Evolutionary conservation across 2,888 invertebrate genomes (phyloP), one percentile per base, ranked within the genome.

Genomic region (Himalopsyche kuldschensis): DNA sequence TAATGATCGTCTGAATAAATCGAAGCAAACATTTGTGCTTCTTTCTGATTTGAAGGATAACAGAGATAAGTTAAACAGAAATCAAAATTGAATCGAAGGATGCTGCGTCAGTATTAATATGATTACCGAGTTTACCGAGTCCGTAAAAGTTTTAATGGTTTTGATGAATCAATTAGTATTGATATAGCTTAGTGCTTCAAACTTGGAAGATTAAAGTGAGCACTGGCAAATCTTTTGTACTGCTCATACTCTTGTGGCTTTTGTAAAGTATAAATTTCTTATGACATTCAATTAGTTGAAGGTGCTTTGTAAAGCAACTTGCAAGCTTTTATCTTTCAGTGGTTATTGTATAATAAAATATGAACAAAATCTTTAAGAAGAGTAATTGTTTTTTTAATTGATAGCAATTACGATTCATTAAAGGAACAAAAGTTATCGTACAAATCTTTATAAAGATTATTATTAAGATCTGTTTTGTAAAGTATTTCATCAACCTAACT

Each of bases 21-120:
- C 15, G 27, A 15, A 69, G 69, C 30, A 79, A 1, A 24, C 63
- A 79, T 31, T 47, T 69, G 78, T n/a, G 27, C 35, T 75, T 24
- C 77, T 46, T 76, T 77, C 63, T 75, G 81, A 81, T 48, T 81
- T 55, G 47, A 77, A 78, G 78, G 84, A 84, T 84, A 82, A 82
- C 76, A 31, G 69, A 46, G 55, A 47, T 80, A 20, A 79, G 76
- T 80, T 82, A 79, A 69, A 80, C 77, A 55, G 35, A 85, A 85
- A 85, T 83, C 85, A 85, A 83, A 85, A 85, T 85, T 85, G 83
- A 85, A 85, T 85, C 85, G 83, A 81, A 83, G 83, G 79, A 81
- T 83, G 83, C 82, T 80, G 24, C 83, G 78, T 81, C 79, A 48
- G 83, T 79, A 85, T 82, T 85, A 85, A 85, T 83, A 76, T 83